Base-by-base conservation (phyloP, 2,888 invertebrate species). In the Polydrusus cervinus region DNA sequence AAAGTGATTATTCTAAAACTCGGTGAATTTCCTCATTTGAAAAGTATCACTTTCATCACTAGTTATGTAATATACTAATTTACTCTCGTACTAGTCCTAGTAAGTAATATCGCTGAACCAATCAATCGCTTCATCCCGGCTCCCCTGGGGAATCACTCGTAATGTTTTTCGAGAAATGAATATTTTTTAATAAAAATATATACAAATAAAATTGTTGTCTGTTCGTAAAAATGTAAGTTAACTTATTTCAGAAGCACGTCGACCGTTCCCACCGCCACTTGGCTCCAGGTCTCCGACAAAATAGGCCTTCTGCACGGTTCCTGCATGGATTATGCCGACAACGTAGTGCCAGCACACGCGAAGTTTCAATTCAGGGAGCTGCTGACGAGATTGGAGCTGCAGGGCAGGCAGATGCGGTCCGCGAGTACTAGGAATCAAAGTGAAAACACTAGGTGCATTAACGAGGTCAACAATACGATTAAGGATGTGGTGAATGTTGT, bases 291-390 rank as follows among this genome's bases (percentile, higher is more conserved):
- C 30, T 94, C 94, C 13, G 95, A 95, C 83, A 94, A 94, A 85
- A 91, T 95, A 64, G 94, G 95, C 80, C 90, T 94, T 79, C 90
- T 97, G 82, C 94, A 96, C 83, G 92, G 92, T 18, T 92, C 94
- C 79, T 97, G 97, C 87, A 91, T 93, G 82, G 92, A 93, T 80
- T 95, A 95, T 83, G 94, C 95, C 14, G 97, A 97, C 81, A 91
- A 91, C 74, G 89, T 90, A 14, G 93, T 95, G 83, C 94, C 95
- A 11, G 95, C 96, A 16, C 95, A 96, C 84, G 93, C 94, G 64
- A 94, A 97, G 84, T 96, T 97, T 87, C 94, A 96, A 82, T 94
- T 96, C 84, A 92, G 95, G 51, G 93, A 94, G 86, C 86, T 94
- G 76, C 89, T 94, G 30, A 91, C 91, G 3, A 89, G 93, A 53